Evolutionary conservation across 2,888 invertebrate species (phyloP), one percentile per base, ranked within the genome.

Genomic region (Protula sp.): DNA sequence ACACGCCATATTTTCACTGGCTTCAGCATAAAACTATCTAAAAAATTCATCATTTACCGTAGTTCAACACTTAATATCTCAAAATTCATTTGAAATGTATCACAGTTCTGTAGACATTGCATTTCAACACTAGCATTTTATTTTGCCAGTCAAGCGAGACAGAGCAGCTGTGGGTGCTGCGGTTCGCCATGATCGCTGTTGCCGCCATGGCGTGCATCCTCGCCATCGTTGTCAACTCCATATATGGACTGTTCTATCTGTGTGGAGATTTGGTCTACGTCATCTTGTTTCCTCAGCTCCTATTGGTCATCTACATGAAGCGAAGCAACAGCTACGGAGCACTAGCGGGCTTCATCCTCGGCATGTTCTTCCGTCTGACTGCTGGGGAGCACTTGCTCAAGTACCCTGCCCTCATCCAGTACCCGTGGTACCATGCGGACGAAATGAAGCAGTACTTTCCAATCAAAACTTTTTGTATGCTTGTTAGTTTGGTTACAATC

Each of bases 381-480:
- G 77, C 77, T 26, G 79, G 79, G 1, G 79, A 78, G 59, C 61
- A 63, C 0, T 66, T 72, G 19, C 66, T 79, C 14, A 58, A 66
- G 5, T 60, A 79, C 30, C 68, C 71, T 3, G 65, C 76, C 70
- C 50, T 76, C 30, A 77, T 80, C 30, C 69, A 76, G 60, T 81
- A 73, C 68, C 80, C 81, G 0, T 68, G 67, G 54, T 81, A 73
- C 65, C 62, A 63, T 72, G 54, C 65, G 70, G n/a, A 70, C 64
- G 68, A 75, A 54, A 47, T 65, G 27, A 52, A 56, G 3, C 98
- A 98, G 83, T 85, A 91, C 76, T 98, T 98, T 83, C 97, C 98
- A 24, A 97, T 95, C 85, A 86, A 95, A 72, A 97, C 97, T 30
- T 86, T 94, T 85, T 90, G 94, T 54, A 99, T 98, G 98, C 71